Evolutionary conservation across 2,113 vertebrate species (phyloP).

Genomic region (Brachyistius frenatus): DNA sequence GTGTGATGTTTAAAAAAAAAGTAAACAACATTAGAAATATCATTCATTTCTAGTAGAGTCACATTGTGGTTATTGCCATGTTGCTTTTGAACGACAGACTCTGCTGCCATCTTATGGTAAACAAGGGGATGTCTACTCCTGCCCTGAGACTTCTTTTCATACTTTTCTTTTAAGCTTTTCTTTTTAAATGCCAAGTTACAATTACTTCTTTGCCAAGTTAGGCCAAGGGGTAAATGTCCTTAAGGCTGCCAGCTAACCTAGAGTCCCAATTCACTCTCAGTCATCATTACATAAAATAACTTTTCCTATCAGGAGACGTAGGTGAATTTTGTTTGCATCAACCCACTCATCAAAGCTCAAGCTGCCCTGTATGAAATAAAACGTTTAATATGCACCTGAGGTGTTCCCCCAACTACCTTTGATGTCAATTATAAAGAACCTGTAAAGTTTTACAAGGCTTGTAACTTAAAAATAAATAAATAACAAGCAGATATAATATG

Average conservation of each 20-base stretch:
- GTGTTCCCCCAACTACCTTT: slow-evolving; percentile 55
- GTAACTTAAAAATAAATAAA: slow-evolving; percentile 50
- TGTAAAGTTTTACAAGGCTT: slow-evolving; percentile 60
- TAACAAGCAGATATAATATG: slow-evolving; percentile 40
- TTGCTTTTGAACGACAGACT: slow-evolving; percentile 10
- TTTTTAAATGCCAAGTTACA: background rate
- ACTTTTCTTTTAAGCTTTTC: background rate
- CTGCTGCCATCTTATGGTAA: slow-evolving; percentile 68
- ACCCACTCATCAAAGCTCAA: slow-evolving; percentile 19
- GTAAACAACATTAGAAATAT: background rate
- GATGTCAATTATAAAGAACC: slow-evolving; percentile 54
- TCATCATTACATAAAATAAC: background rate
- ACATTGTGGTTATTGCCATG: background rate
- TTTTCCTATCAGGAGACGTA: background rate
- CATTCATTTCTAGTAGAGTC: background rate
- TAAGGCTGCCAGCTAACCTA: slow-evolving; percentile 24
- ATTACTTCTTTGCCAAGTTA: background rate
- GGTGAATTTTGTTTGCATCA: slow-evolving; percentile 36
- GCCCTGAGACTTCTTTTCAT: background rate
- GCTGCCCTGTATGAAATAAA: slow-evolving; percentile 40
- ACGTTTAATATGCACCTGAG: slow-evolving; percentile 38
- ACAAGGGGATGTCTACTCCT: background rate
- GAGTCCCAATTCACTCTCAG: background rate
- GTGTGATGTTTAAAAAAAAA: background rate
- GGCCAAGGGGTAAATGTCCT: background rate